phyloP scores from a whole-genome alignment of 2,888 invertebrate genomes.

The Heliconius erato region DNA sequence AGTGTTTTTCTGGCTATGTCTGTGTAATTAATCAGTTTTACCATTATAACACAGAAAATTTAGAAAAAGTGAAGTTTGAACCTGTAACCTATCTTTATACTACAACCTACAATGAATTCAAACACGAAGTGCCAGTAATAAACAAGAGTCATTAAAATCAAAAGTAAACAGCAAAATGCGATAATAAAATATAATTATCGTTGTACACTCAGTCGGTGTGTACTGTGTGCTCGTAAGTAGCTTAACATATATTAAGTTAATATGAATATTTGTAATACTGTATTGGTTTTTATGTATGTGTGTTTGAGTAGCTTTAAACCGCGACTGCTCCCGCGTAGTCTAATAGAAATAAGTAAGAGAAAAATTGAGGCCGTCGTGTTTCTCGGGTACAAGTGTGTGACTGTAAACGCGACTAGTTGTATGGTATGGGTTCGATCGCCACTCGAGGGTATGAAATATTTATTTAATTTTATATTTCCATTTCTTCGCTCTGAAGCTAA shows the following conservation, averaged over 20 bases:
- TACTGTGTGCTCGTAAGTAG: conserved; percentile 7
- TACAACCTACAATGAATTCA: not conserved
- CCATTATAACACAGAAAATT: too few species aligned
- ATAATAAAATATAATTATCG: conserved; percentile 24
- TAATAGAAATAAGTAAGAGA: too few species aligned
- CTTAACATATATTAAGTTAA: conserved; percentile 20
- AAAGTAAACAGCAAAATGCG: conserved; percentile 6
- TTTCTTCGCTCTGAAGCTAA: too few species aligned
- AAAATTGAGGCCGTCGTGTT: too few species aligned
- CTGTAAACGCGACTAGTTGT: too few species aligned
- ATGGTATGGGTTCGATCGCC: too few species aligned
- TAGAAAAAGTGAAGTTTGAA: not conserved
- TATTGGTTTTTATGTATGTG: not conserved
- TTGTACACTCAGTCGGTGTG: not conserved
- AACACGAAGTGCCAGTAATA: not conserved
- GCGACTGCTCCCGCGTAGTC: too few species aligned
- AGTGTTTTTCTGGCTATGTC: too few species aligned
- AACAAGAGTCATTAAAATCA: not conserved
- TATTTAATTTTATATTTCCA: too few species aligned
- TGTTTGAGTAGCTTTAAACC: not conserved
- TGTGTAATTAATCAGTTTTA: too few species aligned
- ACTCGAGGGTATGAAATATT: too few species aligned
- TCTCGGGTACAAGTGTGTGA: too few species aligned
- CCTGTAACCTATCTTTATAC: not conserved
- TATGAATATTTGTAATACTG: conserved; percentile 7